phyloP scores from a whole-genome alignment of 2,113 vertebrate genomes.

The Crypturellus undulatus region DNA sequence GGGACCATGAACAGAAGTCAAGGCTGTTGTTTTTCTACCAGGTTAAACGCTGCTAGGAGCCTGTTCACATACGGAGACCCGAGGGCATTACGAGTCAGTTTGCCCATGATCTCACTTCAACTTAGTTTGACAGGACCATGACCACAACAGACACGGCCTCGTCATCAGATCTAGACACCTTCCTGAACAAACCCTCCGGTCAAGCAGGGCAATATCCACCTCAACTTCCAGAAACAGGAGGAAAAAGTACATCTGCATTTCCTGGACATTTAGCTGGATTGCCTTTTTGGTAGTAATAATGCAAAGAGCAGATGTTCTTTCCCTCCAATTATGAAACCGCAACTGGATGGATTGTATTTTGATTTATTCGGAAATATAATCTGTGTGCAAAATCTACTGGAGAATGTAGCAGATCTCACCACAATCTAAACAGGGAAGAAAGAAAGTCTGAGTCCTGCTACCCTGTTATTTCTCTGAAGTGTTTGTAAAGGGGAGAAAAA shows the following conservation, averaged over 20 bases:
- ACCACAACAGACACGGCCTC: neutral
- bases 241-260: constrained; percentile 47
- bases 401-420: constrained; percentile 50
- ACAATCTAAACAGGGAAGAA: constrained; percentile 47
- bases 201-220: constrained; percentile 69
- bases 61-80: neutral
- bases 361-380: constrained; percentile 28
- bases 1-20: neutral
- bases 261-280: constrained; percentile 4
- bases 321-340: constrained; percentile 43
- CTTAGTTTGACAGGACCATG: constrained; percentile 33
- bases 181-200: constrained; percentile 57
- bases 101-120: neutral
- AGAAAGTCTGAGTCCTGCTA: constrained; percentile 31
- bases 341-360: constrained; percentile 60
- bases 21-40: neutral
- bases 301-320: constrained; percentile 56
- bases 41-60: neutral
- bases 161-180: neutral
- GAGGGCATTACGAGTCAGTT: neutral
- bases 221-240: constrained; percentile 67
- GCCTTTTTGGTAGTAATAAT: constrained; percentile 72
- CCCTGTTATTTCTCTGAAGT: constrained; percentile 59
- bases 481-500: constrained; percentile 51
- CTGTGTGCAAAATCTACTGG: constrained; percentile 36